Evolutionary conservation across 2,113 vertebrate species (phyloP), one percentile per base, ranked within the genome.

Genomic region (Balaeniceps rex): DNA sequence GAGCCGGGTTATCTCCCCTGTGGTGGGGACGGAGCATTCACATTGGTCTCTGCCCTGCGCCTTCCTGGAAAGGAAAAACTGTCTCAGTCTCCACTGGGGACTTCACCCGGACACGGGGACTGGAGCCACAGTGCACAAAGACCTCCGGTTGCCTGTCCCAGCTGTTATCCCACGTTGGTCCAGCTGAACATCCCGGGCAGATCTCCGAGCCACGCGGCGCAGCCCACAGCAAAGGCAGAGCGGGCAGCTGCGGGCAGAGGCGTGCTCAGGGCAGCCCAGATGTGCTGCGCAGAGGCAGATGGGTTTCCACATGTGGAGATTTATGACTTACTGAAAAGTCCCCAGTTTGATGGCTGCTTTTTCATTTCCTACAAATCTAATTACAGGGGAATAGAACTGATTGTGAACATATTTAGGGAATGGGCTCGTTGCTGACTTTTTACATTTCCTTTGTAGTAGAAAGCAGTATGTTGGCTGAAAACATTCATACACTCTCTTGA

Each of bases 291-390:
- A 0, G 38, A 76, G 66, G 70, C 97, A 96, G 91, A 95, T 91
- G 91, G 91, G 87, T n/a, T 93, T 55, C 81, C 93, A 74, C 70
- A 66, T 38, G 66, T 2, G 0, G 66, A 91, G 91, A 95, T 95
- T 95, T 95, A 94, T 65, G 89, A 94, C 87, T 96, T 80, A 94
- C 58, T 91, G 93, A 95, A 97, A 97, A 94, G 89, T 46, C 46
- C 57, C 58, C 24, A 8, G 84, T 93, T 40, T 70, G 93, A 91
- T 40, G 81, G 75, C 44, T 90, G 91, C 78, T 93, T 94, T 96
- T 94, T 95, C 66, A 90, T 96, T 97, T 91, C 94, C 89, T 90
- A 93, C 91, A 91, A 97, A 96, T 96, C 95, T 93, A 95, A 91
- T 97, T 91, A 97, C 47, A 47, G 78, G 47, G 90, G 31, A 93